Base-by-base conservation (phyloP, 2,797 vertebrate species). In the Setipinna tenuifilis region DNA sequence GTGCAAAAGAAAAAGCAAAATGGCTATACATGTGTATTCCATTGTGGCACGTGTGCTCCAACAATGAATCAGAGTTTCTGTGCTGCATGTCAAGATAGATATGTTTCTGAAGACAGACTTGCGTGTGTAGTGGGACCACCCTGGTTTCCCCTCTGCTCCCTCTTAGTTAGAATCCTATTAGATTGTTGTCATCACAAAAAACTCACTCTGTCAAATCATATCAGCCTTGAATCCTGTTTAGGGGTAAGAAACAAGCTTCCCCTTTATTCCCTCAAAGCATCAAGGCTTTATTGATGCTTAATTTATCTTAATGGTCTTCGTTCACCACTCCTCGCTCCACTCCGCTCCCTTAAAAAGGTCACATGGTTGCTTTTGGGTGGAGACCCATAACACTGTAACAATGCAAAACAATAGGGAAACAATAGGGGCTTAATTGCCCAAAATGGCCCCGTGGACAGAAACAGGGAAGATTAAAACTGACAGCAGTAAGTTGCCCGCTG, bases 351-450 rank as follows among this genome's bases (percentile, higher is more conserved):
- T 21, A 78, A n/a, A 78, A 44, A 78, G 71, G 71, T 78, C 71
- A 78, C 71, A 78, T 78, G 71, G 71, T 41, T 3, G 17, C 17
- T 19, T 7, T 85, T 83, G 83, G 84, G 71, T 57, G 28, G 58
- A 81, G 78, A 71, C 19, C n/a, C 31, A 87, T 81, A 82, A 58
- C 81, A 50, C 48, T 4, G 81, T 83, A 81, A 81, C 68, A 81
- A 83, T 21, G 57, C 19, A 58, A 85, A 85, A 85, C 81, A 87
- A 78, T 71, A 54, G 19, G 11, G 83, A 85, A 85, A 85, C 81
- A 87, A 78, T 71, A 54, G 19, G 11, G 83, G 82, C 59, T 78
- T 85, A 83, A 83, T 82, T 85, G 84, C 58, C 82, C 31, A 81
- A 83, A 78, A 71, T 81, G 58, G 85, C 82, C 11, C n/a, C n/a